Evolutionary conservation across 2,797 vertebrate genomes (phyloP), one percentile per base, ranked within the genome.

Genomic region (Phalloptychus januarius): DNA sequence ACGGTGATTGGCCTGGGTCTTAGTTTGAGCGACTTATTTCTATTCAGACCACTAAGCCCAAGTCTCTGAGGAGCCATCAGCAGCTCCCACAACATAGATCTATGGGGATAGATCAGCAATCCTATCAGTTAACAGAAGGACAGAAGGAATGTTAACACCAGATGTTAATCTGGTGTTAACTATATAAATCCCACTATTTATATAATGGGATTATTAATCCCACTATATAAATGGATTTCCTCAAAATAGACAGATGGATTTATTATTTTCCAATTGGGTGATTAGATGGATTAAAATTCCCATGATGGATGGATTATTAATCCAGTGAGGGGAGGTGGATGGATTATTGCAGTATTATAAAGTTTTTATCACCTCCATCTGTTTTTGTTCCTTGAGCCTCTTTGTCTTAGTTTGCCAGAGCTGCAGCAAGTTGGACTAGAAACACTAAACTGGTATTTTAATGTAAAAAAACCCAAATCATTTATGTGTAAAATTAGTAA

Each of bases 1-100:
- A 0, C 10, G 10, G 10, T 88, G 71, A 91, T 93, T 92, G 92
- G 89, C 81, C 84, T 88, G 88, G 75, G 7, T 48, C 6, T 56
- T 40, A 50, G 44, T 69, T 48, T 89, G 88, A 91, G 90, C 88
- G 71, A 88, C 25, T 90, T 92, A 88, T 36, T 58, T 58, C n/a
- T 72, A 61, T 7, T 71, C 13, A 71, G 7, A 31, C 7, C 18
- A 33, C 4, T 50, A 10, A 31, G 48, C 10, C 65, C 38, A 13
- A 23, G 10, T 69, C 38, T n/a, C 23, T 1, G 38, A n/a, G 65
- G 65, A 42, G 23, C 10, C 65, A 31, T 69, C 23, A 42, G 36
- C 63, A 11, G 10, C 36, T 69, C 20, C 65, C 36, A 40, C 65
- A n/a, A 6, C 10, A 23, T 40, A 38, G 63, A 67, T 12, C 8